Base-by-base conservation (phyloP, 2,888 invertebrate genomes). In the Allophyes oxyacanthae region DNA sequence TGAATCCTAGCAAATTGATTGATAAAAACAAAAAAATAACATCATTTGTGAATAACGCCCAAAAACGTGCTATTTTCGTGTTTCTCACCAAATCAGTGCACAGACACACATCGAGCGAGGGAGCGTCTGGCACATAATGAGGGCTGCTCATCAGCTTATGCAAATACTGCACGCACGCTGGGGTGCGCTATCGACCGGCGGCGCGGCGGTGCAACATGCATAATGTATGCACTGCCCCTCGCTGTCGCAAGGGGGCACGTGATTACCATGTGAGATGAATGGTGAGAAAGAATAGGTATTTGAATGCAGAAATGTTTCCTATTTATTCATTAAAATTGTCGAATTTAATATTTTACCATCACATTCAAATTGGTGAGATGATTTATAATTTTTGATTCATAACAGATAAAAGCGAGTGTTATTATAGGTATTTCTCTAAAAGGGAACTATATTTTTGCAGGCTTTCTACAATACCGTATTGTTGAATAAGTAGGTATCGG, bases 111-210 rank as follows among this genome's bases (percentile, higher is more conserved):
- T 59, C 68, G 72, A 60, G 25, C 56, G 44, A 40, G 46, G 59
- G 59, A 13, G 15, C 0, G 28, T 28, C 8, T 33, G 36, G 34
- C 57, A 65, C 64, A 64, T 82, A 83, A 84, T 82, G 82, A 83
- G 71, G 60, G 64, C 61, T 67, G 53, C 83, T 86, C 86, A 84
- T 86, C 87, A 82, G 84, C 86, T 85, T 85, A 88, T 87, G 86
- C 86, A 86, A 86, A 86, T 86, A 84, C 58, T 55, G 60, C 51
- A 64, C 50, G 25, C 45, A 43, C 51, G 50, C 53, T 51, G 61
- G 75, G 78, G 73, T 72, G 76, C 74, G 72, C 44, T 78, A 79
- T 79, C 76, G 81, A 82, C 69, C 77, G 65, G 8, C 54, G 61
- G n/a, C 58, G 52, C 20, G 20, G 20, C 4, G 20, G 20, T 64